These are phyloP conservation scores for Elanus axillaris DNA, from an alignment of 2,113 vertebrate species.

Conservation along the genomic window DNA sequence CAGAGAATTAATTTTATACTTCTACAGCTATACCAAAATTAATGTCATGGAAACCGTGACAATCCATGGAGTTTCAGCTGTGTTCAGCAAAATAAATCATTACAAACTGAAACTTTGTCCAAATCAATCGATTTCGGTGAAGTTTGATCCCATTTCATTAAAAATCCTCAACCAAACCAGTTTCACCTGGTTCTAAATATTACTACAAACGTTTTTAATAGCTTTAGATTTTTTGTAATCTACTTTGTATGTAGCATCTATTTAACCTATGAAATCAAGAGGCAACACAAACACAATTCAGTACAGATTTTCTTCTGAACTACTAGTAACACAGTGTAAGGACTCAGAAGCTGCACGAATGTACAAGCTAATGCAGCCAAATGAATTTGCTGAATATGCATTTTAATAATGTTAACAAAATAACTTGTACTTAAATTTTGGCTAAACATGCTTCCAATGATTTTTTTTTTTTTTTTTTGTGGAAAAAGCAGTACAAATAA, in stretches of 20 bases:
- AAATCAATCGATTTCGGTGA: background rate
- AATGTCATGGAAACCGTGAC: background rate
- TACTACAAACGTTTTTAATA: background rate
- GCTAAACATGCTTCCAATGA: background rate
- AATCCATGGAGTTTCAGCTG: background rate
- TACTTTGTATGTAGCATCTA: background rate
- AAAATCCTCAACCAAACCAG: background rate
- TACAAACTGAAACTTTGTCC: background rate
- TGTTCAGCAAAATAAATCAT: background rate
- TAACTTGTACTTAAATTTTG: slow-evolving; percentile 35
- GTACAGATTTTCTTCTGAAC: background rate
- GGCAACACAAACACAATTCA: background rate
- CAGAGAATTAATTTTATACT: background rate
- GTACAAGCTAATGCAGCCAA: background rate
- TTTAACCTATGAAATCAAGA: background rate
- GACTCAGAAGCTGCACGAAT: background rate
- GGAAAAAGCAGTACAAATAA: slow-evolving; percentile 9
- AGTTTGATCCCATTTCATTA: background rate
- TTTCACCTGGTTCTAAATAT: background rate
- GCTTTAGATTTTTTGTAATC: background rate
- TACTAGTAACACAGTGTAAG: background rate
- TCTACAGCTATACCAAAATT: background rate
- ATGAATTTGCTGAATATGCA: slow-evolving; percentile 26
- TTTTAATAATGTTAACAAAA: slow-evolving; percentile 54
- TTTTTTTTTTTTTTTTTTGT: too few relatives aligned